Evolutionary conservation across 2,888 invertebrate genomes (phyloP).

Genomic region (Gymnoscelis rufifasciata): DNA sequence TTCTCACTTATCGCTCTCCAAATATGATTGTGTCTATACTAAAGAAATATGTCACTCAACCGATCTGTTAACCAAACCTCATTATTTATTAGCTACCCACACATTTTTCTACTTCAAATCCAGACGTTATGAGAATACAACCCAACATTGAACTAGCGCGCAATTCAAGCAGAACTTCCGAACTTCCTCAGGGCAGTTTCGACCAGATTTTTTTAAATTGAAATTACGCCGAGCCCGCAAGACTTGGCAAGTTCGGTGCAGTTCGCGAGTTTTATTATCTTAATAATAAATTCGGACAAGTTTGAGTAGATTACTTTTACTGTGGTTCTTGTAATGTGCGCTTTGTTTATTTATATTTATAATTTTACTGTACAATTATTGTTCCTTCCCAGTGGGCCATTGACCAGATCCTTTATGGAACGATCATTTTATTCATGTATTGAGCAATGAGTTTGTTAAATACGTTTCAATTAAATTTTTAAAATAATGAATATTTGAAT

Average conservation of each 20-base stretch:
- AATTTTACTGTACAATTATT: no score
- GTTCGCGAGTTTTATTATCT: slow-evolving; percentile 50
- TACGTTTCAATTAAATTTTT: no score
- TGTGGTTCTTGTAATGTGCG: not conserved
- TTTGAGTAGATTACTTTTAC: not conserved
- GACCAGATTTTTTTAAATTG: slow-evolving; percentile 37
- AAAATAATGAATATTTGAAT: no score
- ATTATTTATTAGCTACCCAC: no score
- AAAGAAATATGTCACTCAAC: no score
- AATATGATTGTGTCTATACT: no score
- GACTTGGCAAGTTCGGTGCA: slow-evolving; percentile 42
- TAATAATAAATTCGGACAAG: slow-evolving; percentile 28
- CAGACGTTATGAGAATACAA: not conserved
- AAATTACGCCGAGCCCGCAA: slow-evolving; percentile 44
- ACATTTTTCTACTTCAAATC: not conserved
- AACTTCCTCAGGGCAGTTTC: slow-evolving; percentile 25
- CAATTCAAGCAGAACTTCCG: slow-evolving; percentile 21
- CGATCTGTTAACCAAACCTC: no score
- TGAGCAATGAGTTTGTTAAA: no score
- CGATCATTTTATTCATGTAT: no score
- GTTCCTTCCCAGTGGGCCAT: no score
- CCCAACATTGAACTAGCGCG: slow-evolving; percentile 9
- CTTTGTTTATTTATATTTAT: not conserved
- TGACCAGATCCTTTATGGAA: no score
- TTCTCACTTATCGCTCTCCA: no score